phyloP scores from a whole-genome alignment of 2,113 vertebrate species.

The Cygnus atratus region DNA sequence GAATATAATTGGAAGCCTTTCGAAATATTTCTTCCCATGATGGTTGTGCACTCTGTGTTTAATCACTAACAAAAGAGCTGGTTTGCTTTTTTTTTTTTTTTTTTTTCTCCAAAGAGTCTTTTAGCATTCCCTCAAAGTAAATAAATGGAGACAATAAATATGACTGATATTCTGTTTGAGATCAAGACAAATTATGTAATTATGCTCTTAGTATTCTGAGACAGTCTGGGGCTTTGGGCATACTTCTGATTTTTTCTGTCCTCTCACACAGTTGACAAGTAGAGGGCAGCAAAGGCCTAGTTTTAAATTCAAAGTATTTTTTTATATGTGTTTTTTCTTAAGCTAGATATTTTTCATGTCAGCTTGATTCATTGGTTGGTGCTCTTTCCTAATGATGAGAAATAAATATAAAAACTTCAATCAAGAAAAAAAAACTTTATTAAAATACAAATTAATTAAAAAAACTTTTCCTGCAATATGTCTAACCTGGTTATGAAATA shows the following conservation, averaged over 20 bases:
- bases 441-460: neutral
- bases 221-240: neutral
- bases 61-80: neutral
- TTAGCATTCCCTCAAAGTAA: neutral
- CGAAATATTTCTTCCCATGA: neutral
- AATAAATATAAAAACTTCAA: neutral
- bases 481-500: neutral
- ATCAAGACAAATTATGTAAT: neutral
- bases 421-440: neutral
- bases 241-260: neutral
- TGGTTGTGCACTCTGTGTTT: neutral
- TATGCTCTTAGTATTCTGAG: neutral
- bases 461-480: accelerated
- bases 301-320: neutral
- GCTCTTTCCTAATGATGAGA: neutral
- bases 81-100: neutral
- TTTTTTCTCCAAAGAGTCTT: neutral
- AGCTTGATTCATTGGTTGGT: neutral
- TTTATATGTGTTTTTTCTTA: neutral
- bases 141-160: neutral
- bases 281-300: constrained; percentile 78
- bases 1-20: neutral
- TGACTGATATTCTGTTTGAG: neutral
- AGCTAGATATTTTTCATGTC: neutral
- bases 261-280: constrained; percentile 5